phyloP scores from a whole-genome alignment of 2,113 vertebrate genomes.

The Pimephales promelas region DNA sequence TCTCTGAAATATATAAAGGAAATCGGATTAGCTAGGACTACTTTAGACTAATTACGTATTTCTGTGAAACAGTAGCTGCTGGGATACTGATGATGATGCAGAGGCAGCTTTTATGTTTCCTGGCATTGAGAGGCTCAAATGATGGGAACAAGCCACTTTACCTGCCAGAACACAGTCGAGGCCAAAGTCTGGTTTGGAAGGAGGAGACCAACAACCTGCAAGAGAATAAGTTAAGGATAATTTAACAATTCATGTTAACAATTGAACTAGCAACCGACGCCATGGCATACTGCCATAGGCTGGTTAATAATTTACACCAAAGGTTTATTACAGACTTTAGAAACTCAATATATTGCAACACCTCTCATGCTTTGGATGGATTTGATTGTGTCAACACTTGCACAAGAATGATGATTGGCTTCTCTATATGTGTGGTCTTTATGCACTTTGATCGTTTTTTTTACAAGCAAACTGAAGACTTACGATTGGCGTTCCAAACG shows the following conservation, averaged over 20 bases:
- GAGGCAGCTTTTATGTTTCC: background rate
- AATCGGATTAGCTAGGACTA: background rate
- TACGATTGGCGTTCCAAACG: constrained; percentile 97
- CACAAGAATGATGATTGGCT: background rate
- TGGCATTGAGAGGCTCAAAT: background rate
- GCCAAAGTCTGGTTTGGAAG: constrained; percentile 96
- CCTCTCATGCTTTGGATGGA: background rate
- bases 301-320: constrained; percentile 21
- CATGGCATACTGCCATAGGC: background rate
- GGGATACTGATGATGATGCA: constrained; percentile 1
- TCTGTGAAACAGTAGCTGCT: background rate
- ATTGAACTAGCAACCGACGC: background rate
- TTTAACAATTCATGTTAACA: background rate
- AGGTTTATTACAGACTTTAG: background rate
- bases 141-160: constrained; percentile 61
- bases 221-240: background rate
- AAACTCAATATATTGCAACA: background rate
- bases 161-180: constrained; percentile 98
- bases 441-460: background rate
- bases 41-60: background rate
- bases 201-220: constrained; percentile 95
- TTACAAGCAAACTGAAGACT: constrained; percentile 72
- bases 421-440: background rate
- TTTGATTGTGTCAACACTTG: background rate
- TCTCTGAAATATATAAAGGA: background rate